These are phyloP conservation scores for Nerophis ophidion DNA, from an alignment of 2,113 vertebrate genomes.

Conservation along the genomic window DNA sequence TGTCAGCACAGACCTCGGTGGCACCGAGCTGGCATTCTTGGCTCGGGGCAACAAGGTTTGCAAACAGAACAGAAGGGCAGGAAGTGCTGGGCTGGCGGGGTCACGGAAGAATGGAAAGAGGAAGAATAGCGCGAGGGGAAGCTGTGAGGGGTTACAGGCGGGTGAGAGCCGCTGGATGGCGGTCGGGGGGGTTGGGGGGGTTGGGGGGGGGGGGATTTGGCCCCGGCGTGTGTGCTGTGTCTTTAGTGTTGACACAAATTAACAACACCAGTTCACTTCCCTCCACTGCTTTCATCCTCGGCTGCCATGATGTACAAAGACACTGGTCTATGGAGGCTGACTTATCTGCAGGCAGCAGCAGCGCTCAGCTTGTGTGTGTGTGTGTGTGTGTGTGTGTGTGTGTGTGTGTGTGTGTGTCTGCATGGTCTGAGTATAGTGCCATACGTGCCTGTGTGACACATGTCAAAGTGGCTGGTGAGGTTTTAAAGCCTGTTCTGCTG, in stretches of 20 bases:
- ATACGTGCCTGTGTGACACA: not conserved
- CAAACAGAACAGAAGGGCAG: slow-evolving; percentile 33
- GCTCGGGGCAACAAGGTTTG: slow-evolving; percentile 41
- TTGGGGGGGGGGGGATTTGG: slow-evolving; percentile 28
- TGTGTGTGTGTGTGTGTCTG: not conserved
- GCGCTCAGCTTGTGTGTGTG: slow-evolving; percentile 23
- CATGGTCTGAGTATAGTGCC: not conserved
- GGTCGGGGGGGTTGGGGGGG: slow-evolving; percentile 9
- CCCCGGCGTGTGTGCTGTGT: slow-evolving; percentile 13
- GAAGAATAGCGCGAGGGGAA: slow-evolving; percentile 2
- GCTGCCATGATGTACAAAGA: slow-evolving; percentile 54
- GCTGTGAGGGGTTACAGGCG: not conserved
- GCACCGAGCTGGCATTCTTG: slow-evolving; percentile 55
- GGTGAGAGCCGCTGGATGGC: not conserved
- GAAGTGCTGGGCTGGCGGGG: not conserved
- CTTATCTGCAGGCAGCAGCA: slow-evolving; percentile 64
- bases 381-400: not conserved
- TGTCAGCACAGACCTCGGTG: slow-evolving; percentile 51
- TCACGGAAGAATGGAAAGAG: slow-evolving; percentile 9
- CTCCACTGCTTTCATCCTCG: slow-evolving; percentile 38
- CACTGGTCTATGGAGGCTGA: slow-evolving; percentile 50
- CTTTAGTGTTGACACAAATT: slow-evolving; percentile 56
- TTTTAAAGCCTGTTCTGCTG: not conserved
- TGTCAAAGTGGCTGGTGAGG: not conserved
- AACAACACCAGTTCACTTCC: slow-evolving; percentile 51